phyloP scores from a whole-genome alignment of 2,888 invertebrate species.

The Cerastis leucographa region DNA sequence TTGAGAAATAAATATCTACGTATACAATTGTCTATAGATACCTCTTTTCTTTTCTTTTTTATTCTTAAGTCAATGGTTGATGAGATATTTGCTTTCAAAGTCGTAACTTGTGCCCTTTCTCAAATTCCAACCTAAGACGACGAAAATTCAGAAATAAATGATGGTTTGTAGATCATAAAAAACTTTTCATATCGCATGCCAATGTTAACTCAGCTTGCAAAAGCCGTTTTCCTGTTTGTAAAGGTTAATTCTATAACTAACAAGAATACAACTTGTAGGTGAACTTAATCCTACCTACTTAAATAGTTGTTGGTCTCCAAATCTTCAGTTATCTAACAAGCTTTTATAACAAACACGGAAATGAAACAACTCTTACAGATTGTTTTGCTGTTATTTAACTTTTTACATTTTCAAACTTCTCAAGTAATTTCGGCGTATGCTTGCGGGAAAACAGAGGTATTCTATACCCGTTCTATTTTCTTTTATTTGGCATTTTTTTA shows the following conservation, averaged over 20 bases:
- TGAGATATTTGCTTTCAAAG: too few species aligned
- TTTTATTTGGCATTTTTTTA: constrained; percentile 33
- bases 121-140: too few species aligned
- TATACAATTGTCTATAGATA: too few species aligned
- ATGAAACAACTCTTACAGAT: constrained; percentile 46
- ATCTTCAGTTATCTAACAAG: constrained; percentile 36
- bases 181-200: background rate
- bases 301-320: constrained; percentile 31
- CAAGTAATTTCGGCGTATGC: constrained; percentile 57
- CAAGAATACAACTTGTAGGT: background rate
- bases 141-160: too few species aligned
- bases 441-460: constrained; percentile 38
- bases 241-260: background rate
- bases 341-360: constrained; percentile 44
- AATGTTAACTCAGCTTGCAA: background rate
- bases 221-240: background rate
- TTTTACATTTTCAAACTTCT: constrained; percentile 58
- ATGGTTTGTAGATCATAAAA: too few species aligned
- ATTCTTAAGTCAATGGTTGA: too few species aligned
- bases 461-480: constrained; percentile 35
- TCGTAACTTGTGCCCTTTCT: too few species aligned
- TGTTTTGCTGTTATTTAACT: constrained; percentile 60
- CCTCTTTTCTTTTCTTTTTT: too few species aligned
- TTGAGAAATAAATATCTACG: too few species aligned
- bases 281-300: background rate